phyloP scores from a whole-genome alignment of 2,888 invertebrate species.

The Parascotia fuliginaria region DNA sequence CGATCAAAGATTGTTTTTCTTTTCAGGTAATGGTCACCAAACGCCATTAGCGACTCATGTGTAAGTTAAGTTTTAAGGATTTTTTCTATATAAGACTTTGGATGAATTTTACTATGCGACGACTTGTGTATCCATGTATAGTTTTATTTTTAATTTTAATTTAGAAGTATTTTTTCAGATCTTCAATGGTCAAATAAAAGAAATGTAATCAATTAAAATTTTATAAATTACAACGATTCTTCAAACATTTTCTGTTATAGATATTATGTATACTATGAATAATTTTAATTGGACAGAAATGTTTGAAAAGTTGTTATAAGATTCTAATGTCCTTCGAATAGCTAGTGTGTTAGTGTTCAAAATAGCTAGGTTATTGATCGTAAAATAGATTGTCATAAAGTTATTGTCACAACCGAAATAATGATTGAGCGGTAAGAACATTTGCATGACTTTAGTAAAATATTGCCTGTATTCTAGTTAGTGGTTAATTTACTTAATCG shows the following conservation, averaged over 20 bases:
- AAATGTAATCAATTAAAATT: conserved; percentile 34
- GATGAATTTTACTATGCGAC: conserved; percentile 43
- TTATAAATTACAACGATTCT: conserved; percentile 28
- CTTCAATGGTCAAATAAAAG: conserved; percentile 37
- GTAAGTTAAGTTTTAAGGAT: conserved; percentile 66
- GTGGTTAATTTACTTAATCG: conserved; percentile 19
- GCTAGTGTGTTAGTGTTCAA: conserved; percentile 41
- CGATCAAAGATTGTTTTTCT: conserved; percentile 11
- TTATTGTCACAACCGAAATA: conserved; percentile 35
- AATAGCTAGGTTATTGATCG: conserved; percentile 34
- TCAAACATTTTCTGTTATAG: conserved; percentile 26
- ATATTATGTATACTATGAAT: conserved; percentile 35
- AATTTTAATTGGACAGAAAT: conserved; percentile 19
- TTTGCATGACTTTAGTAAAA: conserved; percentile 19
- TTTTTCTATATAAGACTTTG: conserved; percentile 45
- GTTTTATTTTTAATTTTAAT: conserved; percentile 25
- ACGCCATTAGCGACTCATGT: conserved; percentile 87
- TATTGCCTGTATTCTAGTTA: conserved; percentile 23
- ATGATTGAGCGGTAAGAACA: conserved; percentile 24
- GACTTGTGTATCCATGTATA: conserved; percentile 30
- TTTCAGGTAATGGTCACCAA: conserved; percentile 78
- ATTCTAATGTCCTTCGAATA: conserved; percentile 30
- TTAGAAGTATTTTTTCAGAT: conserved; percentile 32
- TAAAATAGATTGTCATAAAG: conserved; percentile 31
- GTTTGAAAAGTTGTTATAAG: conserved; percentile 19